These are phyloP conservation scores for Phylloscopus collybita DNA, from an alignment of 2,797 vertebrate species.

Conservation along the genomic window DNA sequence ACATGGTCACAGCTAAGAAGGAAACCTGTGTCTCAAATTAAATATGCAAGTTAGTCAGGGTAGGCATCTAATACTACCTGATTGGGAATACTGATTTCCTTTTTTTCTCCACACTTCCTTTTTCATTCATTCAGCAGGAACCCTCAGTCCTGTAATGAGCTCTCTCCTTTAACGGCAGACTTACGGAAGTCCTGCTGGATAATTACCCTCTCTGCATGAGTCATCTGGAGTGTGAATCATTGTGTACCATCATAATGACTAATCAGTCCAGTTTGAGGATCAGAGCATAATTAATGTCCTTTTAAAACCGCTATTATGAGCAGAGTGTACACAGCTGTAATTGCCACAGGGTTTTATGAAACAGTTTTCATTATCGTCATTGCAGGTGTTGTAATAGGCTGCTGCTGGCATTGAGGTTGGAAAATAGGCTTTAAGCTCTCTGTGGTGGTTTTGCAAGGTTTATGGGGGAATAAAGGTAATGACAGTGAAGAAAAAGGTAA, in stretches of 20 bases:
- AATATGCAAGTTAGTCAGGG: conserved; percentile 9
- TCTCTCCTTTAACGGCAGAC: neutral
- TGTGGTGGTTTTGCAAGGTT: neutral
- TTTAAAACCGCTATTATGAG: neutral
- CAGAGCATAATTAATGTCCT: neutral
- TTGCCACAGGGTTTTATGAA: neutral
- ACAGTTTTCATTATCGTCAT: neutral
- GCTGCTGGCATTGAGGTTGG: neutral
- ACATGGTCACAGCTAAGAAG: conserved; percentile 52
- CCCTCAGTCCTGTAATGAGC: neutral
- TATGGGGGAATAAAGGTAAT: neutral
- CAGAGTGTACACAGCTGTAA: conserved; percentile 1
- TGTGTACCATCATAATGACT: neutral
- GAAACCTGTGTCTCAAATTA: conserved; percentile 64
- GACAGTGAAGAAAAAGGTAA: neutral
- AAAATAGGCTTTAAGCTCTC: neutral
- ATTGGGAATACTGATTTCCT: neutral
- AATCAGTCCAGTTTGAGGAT: neutral
- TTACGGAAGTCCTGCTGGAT: neutral
- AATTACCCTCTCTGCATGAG: neutral
- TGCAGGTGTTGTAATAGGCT: neutral
- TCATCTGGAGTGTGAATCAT: conserved; percentile 32
- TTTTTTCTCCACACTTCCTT: neutral
- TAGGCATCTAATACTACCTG: neutral
- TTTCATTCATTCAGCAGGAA: neutral